Base-by-base conservation (phyloP, 2,113 vertebrate genomes). In the Morphnarchus princeps region DNA sequence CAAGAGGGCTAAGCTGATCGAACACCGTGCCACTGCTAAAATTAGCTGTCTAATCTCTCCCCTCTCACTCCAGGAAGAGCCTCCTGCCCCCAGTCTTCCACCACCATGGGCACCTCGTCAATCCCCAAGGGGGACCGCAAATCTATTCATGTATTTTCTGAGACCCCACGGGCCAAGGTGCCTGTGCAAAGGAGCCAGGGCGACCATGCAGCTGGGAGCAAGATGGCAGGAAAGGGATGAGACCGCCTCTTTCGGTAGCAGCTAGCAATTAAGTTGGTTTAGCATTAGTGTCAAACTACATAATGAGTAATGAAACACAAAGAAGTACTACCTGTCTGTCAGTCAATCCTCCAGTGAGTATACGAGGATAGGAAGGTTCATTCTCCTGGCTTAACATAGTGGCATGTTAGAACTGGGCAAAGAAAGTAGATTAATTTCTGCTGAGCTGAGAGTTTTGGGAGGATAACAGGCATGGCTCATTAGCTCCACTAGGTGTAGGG, bases 381-480 rank as follows among this genome's bases (percentile, higher is more conserved):
- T 73, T 69, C 59, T 90, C 10, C 36, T 88, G 65, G 29, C 62
- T 96, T 89, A 96, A 87, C 2, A 2, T 66, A 40, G 67, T 73
- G 85, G 61, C 54, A 62, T 61, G 54, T 81, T 92, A 87, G 63
- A 93, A 85, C 14, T 1, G 1, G 62, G 79, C n/a, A 89, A 94
- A 85, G 57, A 92, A 72, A 88, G 82, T 90, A 85, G 79, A 86
- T 88, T 90, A 52, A 93, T 83, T 95, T 95, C 85, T 95, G 92
- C 95, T 94, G 96, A 97, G 76, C 69, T 2, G 6, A 59, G 81
- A 89, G 63, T 92, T 95, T 81, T 81, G 63, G 77, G 40, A 92
- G 45, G 71, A 52, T 62, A 86, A 91, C 22, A 73, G 45, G 59
- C 89, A 95, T 24, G 71, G 90, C 32, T 89, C 87, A 84, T 95